These are phyloP conservation scores for Lepidocyrtoides sp. DNA, from an alignment of 2,888 invertebrate species.

Conservation along the genomic window DNA sequence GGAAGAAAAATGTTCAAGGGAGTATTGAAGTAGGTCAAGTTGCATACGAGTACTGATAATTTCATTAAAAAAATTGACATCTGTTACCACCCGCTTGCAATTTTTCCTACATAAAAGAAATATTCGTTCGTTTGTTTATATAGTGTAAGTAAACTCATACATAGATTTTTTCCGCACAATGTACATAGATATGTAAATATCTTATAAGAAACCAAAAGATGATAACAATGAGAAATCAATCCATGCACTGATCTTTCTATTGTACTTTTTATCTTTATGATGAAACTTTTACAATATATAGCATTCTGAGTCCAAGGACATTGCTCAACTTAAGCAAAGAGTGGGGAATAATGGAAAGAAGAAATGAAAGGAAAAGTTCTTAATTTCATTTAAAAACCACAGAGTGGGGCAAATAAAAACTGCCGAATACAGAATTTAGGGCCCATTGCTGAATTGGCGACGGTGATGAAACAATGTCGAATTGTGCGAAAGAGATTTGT, in stretches of 20 bases:
- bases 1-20: constrained; percentile 45
- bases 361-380: background rate
- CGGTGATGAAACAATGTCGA: background rate
- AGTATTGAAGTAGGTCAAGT: constrained; percentile 66
- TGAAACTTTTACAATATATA: too few relatives aligned
- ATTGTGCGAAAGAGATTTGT: background rate
- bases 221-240: too few relatives aligned
- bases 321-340: background rate
- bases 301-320: background rate
- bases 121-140: too few relatives aligned
- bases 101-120: constrained; percentile 3
- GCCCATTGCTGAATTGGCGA: too few relatives aligned
- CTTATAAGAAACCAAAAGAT: background rate
- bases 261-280: too few relatives aligned
- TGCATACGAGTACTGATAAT: constrained; percentile 34
- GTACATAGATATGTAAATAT: background rate
- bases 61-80: constrained; percentile 69
- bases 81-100: constrained; percentile 35
- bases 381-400: background rate
- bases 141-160: too few relatives aligned
- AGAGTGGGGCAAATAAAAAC: background rate
- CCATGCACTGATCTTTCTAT: too few relatives aligned
- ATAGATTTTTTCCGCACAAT: too few relatives aligned
- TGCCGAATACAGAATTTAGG: too few relatives aligned
- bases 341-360: background rate